phyloP scores from a whole-genome alignment of 2,888 invertebrate genomes.

The Leptinotarsa juncta region DNA sequence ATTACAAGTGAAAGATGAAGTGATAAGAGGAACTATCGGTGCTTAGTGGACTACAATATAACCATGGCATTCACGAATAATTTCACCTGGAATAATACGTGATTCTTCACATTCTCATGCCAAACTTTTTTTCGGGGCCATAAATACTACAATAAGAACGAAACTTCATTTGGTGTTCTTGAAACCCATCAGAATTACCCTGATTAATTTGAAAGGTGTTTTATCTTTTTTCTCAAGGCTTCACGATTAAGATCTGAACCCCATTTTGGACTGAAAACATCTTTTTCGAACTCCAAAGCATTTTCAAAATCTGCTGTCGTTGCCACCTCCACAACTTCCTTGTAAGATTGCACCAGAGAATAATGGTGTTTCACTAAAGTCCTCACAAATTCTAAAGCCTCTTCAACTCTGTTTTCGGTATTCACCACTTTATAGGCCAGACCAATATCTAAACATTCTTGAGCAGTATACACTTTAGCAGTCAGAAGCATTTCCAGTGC shows the following conservation, averaged over 20 bases:
- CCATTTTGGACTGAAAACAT: constrained; percentile 55
- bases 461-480: constrained; percentile 54
- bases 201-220: constrained; percentile 51
- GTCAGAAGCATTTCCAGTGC: constrained; percentile 58
- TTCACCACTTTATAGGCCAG: constrained; percentile 54
- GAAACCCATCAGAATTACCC: background rate
- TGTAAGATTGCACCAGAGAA: constrained; percentile 53
- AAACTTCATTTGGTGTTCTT: background rate
- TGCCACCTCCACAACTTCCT: constrained; percentile 46
- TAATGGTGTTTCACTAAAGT: constrained; percentile 49
- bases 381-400: constrained; percentile 54
- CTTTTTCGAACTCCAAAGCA: constrained; percentile 50
- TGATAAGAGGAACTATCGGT: too few relatives aligned
- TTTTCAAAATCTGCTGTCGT: constrained; percentile 39
- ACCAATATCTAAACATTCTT: constrained; percentile 55
- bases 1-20: too few relatives aligned
- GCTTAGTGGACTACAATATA: too few relatives aligned
- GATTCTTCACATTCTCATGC: too few relatives aligned
- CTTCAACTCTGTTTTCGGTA: constrained; percentile 43
- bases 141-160: too few relatives aligned
- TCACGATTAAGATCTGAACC: constrained; percentile 54
- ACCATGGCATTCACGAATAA: too few relatives aligned
- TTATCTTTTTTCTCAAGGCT: constrained; percentile 54
- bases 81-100: too few relatives aligned
- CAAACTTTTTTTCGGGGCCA: too few relatives aligned